These are phyloP conservation scores for Onthophagus sagittarius DNA, from an alignment of 2,888 invertebrate species.

Conservation along the genomic window DNA sequence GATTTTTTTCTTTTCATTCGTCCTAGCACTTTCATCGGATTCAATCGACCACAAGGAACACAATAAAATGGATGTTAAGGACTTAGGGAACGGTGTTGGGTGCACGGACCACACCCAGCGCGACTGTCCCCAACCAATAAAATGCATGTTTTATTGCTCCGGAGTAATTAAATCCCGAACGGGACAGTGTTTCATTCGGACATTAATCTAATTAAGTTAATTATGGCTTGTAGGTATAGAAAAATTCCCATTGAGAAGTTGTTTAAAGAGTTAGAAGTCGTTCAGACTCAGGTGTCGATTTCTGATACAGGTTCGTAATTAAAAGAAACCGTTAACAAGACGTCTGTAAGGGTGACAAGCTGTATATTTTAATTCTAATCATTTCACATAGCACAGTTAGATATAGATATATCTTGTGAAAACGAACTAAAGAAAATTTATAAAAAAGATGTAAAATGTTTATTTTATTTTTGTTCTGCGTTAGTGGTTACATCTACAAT, in stretches of 20 bases:
- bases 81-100: conserved; percentile 2
- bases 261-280: not conserved
- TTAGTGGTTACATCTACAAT: too few relatives aligned
- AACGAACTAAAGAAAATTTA: not conserved
- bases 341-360: not conserved
- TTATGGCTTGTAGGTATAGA: not conserved
- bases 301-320: not conserved
- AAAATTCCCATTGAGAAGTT: not conserved
- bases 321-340: not conserved
- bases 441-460: too few relatives aligned
- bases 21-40: not conserved
- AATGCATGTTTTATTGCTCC: conserved; percentile 9
- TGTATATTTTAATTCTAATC: not conserved
- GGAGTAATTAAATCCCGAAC: not conserved
- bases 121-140: conserved; percentile 11
- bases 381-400: not conserved
- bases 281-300: not conserved
- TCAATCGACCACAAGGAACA: not conserved
- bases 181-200: not conserved
- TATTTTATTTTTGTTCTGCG: too few relatives aligned
- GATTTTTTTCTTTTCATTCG: too few relatives aligned
- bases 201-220: conserved; percentile 9
- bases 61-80: conserved; percentile 8
- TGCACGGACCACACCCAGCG: conserved; percentile 3
- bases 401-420: not conserved